Conservation (phyloP, 1,140 invertebrate genomes). For the Sminthurides bifidus region DNA sequence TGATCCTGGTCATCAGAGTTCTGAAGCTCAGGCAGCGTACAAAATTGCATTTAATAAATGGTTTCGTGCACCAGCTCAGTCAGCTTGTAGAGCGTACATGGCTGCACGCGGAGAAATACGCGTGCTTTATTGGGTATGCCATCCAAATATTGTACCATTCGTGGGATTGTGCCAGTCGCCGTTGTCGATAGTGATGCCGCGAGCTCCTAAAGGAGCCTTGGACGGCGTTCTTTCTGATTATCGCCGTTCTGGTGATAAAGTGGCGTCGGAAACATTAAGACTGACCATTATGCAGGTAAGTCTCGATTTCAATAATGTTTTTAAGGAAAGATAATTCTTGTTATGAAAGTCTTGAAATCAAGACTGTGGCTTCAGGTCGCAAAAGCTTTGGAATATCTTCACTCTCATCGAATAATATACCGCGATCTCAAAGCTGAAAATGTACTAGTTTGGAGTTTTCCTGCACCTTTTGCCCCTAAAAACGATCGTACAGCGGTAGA, state of each 20-base stretch:
- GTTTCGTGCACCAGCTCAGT: conserved; percentile 26
- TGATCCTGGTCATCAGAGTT: conserved; percentile 54
- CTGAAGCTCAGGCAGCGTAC: conserved; percentile 43
- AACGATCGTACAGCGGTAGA: conserved; percentile 50
- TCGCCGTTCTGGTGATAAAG: conserved; percentile 61
- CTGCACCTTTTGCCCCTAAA: conserved; percentile 50
- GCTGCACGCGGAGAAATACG: conserved; percentile 86
- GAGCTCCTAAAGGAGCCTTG: conserved; percentile 84
- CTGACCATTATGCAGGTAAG: conserved; percentile 63
- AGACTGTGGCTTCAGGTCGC: conserved; percentile 10
- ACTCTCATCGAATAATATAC: conserved; percentile 88
- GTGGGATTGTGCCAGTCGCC: conserved; percentile 78
- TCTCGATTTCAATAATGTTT: conserved; percentile 35
- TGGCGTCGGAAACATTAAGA: conserved; percentile 69
- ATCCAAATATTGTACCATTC: conserved; percentile 83
- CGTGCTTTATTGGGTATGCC: conserved; percentile 70
- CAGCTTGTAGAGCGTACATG: conserved; percentile 88
- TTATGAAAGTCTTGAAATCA: too few species aligned
- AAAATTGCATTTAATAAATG: conserved; percentile 45
- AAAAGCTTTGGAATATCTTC: conserved; percentile 89
- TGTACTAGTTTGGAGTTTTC: conserved; percentile 90
- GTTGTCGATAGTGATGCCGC: conserved; percentile 74
- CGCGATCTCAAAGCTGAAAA: conserved; percentile 96
- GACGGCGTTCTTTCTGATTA: conserved; percentile 71
- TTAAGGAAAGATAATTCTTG: background rate